phyloP scores from a whole-genome alignment of 2,797 vertebrate genomes.

The Bovichtus diacanthus region DNA sequence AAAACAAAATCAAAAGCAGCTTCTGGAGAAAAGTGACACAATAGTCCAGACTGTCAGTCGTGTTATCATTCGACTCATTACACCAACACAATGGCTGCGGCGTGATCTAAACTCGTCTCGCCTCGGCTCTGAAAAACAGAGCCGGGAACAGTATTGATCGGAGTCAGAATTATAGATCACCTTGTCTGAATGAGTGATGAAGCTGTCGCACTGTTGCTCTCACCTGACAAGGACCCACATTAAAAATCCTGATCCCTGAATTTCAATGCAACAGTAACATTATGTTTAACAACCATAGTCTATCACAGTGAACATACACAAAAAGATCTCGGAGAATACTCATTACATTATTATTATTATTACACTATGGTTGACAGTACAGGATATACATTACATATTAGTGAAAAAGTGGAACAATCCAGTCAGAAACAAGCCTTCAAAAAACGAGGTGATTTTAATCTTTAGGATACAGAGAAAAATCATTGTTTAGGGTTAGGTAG shows the following conservation, averaged over 20 bases:
- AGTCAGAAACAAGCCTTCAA: neutral
- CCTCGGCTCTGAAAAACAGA: conserved; percentile 57
- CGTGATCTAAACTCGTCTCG: conserved; percentile 44
- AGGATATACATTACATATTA: neutral
- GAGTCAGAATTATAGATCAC: conserved; percentile 80
- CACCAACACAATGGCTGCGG: conserved; percentile 34
- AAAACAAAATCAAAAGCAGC: conserved; percentile 32
- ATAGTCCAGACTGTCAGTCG: conserved; percentile 18
- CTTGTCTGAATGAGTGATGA: conserved; percentile 79
- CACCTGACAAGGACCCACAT: conserved; percentile 64
- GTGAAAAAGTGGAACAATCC: neutral
- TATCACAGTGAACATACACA: conserved; percentile 2
- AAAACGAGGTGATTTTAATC: neutral
- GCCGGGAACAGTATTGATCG: conserved; percentile 75
- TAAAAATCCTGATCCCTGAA: conserved; percentile 55
- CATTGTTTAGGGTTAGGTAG: neutral
- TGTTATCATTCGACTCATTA: conserved; percentile 38
- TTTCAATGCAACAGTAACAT: conserved; percentile 29
- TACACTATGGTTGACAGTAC: neutral
- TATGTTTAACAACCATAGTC: conserved; percentile 23
- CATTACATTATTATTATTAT: neutral
- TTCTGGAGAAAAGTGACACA: conserved; percentile 11
- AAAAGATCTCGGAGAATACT: neutral
- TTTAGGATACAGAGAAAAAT: neutral
- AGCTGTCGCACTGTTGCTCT: conserved; percentile 72